These are phyloP conservation scores for Callyntrura sp. DNA, from an alignment of 2,888 invertebrate species.

Conservation along the genomic window DNA sequence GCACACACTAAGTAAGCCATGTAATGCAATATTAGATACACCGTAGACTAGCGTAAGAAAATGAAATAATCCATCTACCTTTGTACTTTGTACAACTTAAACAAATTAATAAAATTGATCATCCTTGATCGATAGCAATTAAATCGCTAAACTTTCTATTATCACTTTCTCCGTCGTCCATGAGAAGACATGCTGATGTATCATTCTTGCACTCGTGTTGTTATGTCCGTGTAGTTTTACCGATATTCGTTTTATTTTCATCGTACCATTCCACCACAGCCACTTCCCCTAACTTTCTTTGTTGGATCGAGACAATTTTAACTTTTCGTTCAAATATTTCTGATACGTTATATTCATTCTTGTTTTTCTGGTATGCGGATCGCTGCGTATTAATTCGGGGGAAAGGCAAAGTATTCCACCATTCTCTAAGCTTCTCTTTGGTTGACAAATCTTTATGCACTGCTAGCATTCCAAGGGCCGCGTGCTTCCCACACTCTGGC, in stretches of 20 bases:
- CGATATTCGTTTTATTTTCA: background rate
- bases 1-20: too few relatives aligned
- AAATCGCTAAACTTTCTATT: too few relatives aligned
- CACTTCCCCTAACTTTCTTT: background rate
- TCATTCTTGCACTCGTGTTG: background rate
- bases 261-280: background rate
- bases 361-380: background rate
- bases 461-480: conserved; percentile 38
- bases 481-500: background rate
- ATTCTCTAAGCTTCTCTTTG: background rate
- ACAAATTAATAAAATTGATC: too few relatives aligned
- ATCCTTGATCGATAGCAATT: too few relatives aligned
- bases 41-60: too few relatives aligned
- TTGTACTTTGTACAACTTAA: too few relatives aligned
- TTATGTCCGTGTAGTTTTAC: too few relatives aligned
- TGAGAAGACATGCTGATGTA: background rate
- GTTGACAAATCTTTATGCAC: background rate
- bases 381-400: background rate
- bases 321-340: background rate
- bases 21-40: too few relatives aligned
- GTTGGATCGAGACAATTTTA: background rate
- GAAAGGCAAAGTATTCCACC: background rate
- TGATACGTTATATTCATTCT: background rate
- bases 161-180: too few relatives aligned
- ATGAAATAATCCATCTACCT: too few relatives aligned